Conservation (phyloP, 2,797 vertebrate genomes). For the Parauchenoglanis punctatus region DNA sequence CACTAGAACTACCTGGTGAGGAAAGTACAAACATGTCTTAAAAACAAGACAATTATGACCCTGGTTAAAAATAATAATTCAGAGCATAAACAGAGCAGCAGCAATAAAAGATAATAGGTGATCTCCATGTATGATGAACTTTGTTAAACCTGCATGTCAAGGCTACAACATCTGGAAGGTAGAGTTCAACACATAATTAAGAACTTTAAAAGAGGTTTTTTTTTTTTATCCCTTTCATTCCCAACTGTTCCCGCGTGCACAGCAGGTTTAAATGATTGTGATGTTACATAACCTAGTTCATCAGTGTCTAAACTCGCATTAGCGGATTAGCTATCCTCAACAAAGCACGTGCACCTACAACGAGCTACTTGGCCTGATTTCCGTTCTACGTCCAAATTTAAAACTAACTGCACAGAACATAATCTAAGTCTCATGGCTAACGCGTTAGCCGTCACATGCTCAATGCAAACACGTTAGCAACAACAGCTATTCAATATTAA, state of each 20-base stretch:
- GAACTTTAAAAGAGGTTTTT: background rate
- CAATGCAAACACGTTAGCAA: conserved; percentile 16
- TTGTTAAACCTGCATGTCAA: background rate
- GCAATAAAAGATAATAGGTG: background rate
- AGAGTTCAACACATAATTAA: no score
- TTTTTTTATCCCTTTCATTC: background rate
- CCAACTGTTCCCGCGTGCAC: background rate
- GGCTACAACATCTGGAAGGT: background rate
- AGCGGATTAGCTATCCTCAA: background rate
- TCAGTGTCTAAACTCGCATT: background rate
- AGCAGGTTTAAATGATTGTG: background rate
- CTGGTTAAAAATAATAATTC: background rate
- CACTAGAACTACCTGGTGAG: conserved; percentile 20
- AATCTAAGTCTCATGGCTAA: background rate
- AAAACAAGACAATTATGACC: background rate
- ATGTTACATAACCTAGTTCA: background rate
- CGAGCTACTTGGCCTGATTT: background rate
- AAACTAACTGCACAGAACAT: background rate
- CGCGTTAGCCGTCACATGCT: conserved; percentile 10
- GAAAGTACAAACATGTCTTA: background rate
- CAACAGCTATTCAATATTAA: background rate
- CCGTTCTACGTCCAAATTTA: background rate
- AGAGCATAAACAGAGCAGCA: background rate
- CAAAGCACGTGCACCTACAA: background rate
- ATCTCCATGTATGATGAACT: background rate